Conservation (phyloP, 2,113 vertebrate genomes). For the Toxostoma redivivum region DNA sequence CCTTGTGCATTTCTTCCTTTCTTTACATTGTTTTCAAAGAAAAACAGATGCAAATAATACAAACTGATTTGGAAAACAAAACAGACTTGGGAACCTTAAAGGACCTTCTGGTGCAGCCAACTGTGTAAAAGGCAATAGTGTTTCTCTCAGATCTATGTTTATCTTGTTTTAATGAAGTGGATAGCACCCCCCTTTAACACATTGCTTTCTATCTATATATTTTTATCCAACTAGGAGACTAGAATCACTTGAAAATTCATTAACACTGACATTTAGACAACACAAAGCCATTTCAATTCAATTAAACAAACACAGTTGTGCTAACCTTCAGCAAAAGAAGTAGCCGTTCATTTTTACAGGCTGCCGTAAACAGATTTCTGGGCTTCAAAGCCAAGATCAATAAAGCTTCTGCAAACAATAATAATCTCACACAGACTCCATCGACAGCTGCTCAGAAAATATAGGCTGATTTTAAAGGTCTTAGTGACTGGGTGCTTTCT, state of each 20-base stretch:
- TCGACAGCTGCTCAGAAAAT: slow-evolving; percentile 74
- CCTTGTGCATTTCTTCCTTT: background rate
- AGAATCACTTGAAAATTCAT: slow-evolving; percentile 66
- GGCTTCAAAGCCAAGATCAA: slow-evolving; percentile 76
- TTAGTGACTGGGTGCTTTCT: slow-evolving; percentile 25
- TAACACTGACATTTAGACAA: slow-evolving; percentile 76
- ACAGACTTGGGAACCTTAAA: background rate
- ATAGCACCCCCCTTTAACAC: background rate
- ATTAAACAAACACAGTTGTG: slow-evolving; percentile 74
- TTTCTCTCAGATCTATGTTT: background rate
- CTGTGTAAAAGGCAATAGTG: background rate
- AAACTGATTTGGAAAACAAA: background rate
- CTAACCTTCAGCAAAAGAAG: slow-evolving; percentile 78
- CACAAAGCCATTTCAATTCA: slow-evolving; percentile 75
- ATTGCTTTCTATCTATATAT: slow-evolving; percentile 10
- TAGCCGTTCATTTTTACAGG: slow-evolving; percentile 70
- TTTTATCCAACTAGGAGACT: slow-evolving; percentile 21
- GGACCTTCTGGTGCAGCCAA: background rate
- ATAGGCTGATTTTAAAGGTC: slow-evolving; percentile 62
- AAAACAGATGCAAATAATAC: background rate
- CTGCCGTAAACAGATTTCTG: slow-evolving; percentile 73
- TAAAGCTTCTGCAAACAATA: slow-evolving; percentile 75
- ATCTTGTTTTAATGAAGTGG: background rate
- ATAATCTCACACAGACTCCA: slow-evolving; percentile 73
- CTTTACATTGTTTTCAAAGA: background rate